A percentile compares a stretch with the other conserved stretches of the same genome.
These are phyloP conservation scores for Cheilosia variabilis DNA, from an alignment of 2,888 invertebrate species.

Conservation along the genomic window DNA sequence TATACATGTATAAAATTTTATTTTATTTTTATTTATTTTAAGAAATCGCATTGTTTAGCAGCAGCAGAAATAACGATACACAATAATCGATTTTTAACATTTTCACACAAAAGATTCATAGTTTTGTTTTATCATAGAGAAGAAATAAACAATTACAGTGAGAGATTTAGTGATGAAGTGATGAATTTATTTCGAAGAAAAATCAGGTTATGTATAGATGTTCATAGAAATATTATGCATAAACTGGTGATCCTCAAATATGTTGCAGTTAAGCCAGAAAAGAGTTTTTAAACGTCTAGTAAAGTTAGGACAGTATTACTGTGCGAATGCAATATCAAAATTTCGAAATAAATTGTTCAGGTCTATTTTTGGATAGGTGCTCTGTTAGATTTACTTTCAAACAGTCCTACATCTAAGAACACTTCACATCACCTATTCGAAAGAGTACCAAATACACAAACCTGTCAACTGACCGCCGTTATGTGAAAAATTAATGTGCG, in stretches of 20 bases:
- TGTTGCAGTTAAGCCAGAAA: conserved; percentile 9
- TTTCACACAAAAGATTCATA: conserved; percentile 67
- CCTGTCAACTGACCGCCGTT: no score
- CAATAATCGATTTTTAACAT: conserved; percentile 70
- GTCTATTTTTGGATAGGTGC: no score
- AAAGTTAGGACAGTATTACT: no score
- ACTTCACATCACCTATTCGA: no score
- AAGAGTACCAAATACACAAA: no score
- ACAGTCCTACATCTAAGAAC: no score
- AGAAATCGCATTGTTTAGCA: conserved; percentile 76
- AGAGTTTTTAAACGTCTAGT: not conserved
- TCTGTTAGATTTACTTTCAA: no score
- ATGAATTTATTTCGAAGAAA: not conserved
- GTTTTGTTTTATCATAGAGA: conserved; percentile 44
- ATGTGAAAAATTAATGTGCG: no score
- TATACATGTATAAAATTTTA: conserved; percentile 77
- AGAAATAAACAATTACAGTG: conserved; percentile 9
- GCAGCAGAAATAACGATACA: conserved; percentile 74
- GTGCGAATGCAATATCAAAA: no score
- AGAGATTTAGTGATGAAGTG: conserved; percentile 26
- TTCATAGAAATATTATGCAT: not conserved
- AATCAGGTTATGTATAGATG: not conserved
- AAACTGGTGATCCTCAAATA: conserved; percentile 5
- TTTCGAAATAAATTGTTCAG: no score
- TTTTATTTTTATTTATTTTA: conserved; percentile 76